Percentiles rank a stretch among this genome's conserved stretches.
Conservation (phyloP, 2,113 vertebrate genomes). For the Asarcornis scutulata region DNA sequence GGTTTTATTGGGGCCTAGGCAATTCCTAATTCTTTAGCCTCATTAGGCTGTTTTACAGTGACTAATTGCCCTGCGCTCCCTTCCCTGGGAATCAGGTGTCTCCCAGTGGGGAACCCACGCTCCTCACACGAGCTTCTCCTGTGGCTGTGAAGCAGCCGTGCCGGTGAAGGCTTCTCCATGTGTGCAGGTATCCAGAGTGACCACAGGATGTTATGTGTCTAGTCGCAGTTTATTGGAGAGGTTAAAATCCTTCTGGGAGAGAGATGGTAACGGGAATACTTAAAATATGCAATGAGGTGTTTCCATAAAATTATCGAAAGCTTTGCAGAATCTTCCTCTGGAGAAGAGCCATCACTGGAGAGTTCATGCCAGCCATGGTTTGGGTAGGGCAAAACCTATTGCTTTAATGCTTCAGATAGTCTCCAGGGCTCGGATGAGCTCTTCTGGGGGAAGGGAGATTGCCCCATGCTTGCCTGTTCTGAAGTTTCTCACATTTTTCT, state of each 20-base stretch:
- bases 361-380: background rate
- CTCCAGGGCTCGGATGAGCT: background rate
- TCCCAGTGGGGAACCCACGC: background rate
- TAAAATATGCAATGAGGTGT: background rate
- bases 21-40: background rate
- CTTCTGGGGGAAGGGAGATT: background rate
- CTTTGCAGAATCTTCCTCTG: background rate
- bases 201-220: background rate
- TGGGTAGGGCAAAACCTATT: background rate
- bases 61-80: background rate
- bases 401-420: background rate
- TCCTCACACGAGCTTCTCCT: fast-evolving
- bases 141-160: fast-evolving
- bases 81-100: background rate
- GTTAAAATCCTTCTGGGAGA: background rate
- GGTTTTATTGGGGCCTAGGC: background rate
- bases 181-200: background rate
- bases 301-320: background rate
- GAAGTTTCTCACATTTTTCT: conserved; percentile 31
- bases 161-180: background rate
- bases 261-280: background rate
- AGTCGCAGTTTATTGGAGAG: background rate
- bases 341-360: background rate
- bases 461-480: background rate
- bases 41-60: background rate